Conservation (phyloP, 2,113 vertebrate genomes). For the Phrynosoma blainvillii region DNA sequence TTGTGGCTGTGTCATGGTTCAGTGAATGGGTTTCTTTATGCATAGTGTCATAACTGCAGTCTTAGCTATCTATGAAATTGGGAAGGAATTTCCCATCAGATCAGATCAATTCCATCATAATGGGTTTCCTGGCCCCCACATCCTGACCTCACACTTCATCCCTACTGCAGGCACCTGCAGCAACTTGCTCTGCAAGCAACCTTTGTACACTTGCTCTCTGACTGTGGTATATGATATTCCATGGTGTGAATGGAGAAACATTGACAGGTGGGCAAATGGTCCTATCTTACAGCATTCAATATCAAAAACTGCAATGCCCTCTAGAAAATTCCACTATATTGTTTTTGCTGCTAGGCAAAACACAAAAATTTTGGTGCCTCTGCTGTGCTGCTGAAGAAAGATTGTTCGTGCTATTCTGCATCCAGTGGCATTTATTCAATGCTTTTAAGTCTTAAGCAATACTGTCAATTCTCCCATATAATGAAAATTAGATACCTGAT, state of each 20-base stretch:
- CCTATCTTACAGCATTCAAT: background rate
- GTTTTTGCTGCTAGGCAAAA: slow-evolving; percentile 42
- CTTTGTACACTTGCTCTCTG: background rate
- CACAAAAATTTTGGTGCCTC: background rate
- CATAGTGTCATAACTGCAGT: background rate
- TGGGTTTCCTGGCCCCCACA: background rate
- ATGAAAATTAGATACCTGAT: slow-evolving; percentile 43
- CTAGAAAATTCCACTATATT: background rate
- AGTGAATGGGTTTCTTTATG: background rate
- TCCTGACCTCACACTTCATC: too few species aligned
- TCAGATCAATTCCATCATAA: background rate
- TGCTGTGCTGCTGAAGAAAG: slow-evolving; percentile 2
- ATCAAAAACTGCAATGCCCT: slow-evolving; percentile 26
- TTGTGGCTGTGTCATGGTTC: background rate
- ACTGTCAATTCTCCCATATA: background rate
- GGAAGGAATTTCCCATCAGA: background rate
- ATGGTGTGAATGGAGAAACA: background rate
- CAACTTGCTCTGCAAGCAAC: background rate
- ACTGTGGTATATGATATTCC: background rate
- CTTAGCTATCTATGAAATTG: background rate
- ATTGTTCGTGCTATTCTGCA: background rate
- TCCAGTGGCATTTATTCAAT: slow-evolving; percentile 1
- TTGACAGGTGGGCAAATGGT: slow-evolving; percentile 11
- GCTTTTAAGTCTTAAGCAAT: background rate
- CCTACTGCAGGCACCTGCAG: background rate